Base-by-base conservation (phyloP, 2,888 invertebrate species). In the Diplazon laetatorius region DNA sequence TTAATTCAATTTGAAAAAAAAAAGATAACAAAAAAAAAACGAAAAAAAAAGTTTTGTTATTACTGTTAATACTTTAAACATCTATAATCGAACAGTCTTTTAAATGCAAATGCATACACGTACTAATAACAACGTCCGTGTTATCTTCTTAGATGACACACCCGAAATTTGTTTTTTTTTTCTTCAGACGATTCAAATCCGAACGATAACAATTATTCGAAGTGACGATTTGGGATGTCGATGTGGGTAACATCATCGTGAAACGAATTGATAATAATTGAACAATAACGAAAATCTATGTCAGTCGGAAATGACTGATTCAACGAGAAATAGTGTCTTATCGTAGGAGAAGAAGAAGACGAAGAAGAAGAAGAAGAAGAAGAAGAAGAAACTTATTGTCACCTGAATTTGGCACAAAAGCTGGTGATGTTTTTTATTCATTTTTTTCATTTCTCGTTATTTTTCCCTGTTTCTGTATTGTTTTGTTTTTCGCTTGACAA, bases 381-480 rank as follows among this genome's bases (percentile, higher is more conserved):
- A n/a, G n/a, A 55, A 66, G 69, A 80, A 80, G 69, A 81, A 74
- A 83, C 82, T 83, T 87, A 86, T 86, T 86, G 86, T 87, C 86
- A 77, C 75, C 81, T 73, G 78, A 85, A 82, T 86, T 86, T 87
- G 87, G 86, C 86, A 86, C 86, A 82, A 79, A 81, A 78, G 71
- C 71, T 78, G 55, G 66, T 62, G 71, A 62, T 71, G 55, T 74
- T 52, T 74, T 20, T 50, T 35, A 44, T 14, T 75, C n/a, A n/a
- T n/a, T 18, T 70, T 48, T 60, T 66, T 42, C 18, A 46, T 57
- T 48, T 42, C 10, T 52, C 18, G 8, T 48, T 16, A 12, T 30
- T 14, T 1, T 10, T 4, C 16, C 16, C n/a, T n/a, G n/a, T n/a
- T n/a, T n/a, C n/a, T n/a, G n/a, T 18, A 8, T 44, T 20, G 63